These are phyloP conservation scores for Sipunculus nudus DNA, from an alignment of 2,888 invertebrate species.

Conservation along the genomic window DNA sequence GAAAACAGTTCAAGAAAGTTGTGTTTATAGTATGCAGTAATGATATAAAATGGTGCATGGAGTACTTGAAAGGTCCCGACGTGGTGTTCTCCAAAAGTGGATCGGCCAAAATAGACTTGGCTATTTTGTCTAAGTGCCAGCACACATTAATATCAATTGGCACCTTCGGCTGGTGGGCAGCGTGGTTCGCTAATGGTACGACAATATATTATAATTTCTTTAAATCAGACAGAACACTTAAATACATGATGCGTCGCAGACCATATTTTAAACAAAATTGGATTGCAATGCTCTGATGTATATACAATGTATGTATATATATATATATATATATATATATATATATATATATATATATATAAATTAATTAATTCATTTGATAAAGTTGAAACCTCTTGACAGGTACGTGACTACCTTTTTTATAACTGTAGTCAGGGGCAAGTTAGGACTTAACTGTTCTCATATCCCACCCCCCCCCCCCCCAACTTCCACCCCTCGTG, in stretches of 20 bases:
- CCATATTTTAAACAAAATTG: constrained; percentile 65
- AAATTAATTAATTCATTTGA: too few relatives aligned
- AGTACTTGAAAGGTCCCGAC: constrained; percentile 40
- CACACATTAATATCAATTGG: constrained; percentile 62
- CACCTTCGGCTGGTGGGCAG: constrained; percentile 68
- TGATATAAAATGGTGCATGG: constrained; percentile 57
- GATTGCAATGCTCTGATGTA: constrained; percentile 49
- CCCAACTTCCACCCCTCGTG: too few relatives aligned
- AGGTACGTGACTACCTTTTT: too few relatives aligned
- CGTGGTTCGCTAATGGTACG: constrained; percentile 59
- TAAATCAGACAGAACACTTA: constrained; percentile 52
- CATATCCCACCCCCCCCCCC: too few relatives aligned
- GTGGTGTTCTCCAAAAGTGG: constrained; percentile 41
- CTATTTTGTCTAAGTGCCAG: constrained; percentile 57
- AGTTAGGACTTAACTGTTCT: too few relatives aligned
- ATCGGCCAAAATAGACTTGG: constrained; percentile 60
- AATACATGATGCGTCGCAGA: constrained; percentile 51
- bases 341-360: too few relatives aligned
- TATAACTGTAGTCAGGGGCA: too few relatives aligned
- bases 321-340: too few relatives aligned
- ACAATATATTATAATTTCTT: constrained; percentile 65
- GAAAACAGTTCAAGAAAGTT: constrained; percentile 42
- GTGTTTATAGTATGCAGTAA: constrained; percentile 64
- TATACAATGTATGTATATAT: too few relatives aligned
- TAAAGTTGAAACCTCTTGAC: too few relatives aligned